Base-by-base conservation (phyloP, 1,140 invertebrate genomes). In the Caerostris extrusa region DNA sequence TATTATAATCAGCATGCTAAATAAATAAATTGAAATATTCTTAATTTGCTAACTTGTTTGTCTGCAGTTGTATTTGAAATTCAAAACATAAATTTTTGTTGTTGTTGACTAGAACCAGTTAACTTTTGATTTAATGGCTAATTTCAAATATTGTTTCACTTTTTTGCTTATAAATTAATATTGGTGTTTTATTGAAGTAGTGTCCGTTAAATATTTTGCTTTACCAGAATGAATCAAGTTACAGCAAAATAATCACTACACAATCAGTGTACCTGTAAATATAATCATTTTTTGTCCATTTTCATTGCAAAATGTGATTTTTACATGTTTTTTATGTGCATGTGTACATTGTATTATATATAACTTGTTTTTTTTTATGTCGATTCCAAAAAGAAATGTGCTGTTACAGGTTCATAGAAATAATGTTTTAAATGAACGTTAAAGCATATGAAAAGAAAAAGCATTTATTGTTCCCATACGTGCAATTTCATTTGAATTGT, bases 321-420 rank as follows among this genome's bases (percentile, higher is more conserved):
- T 93, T 93, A 93, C 92, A 93, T 93, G 69, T 93, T 93, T 93
- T 34, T 93, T 93, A 93, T 93, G 92, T 93, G 83, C 83, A 58
- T 93, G 81, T 93, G 92, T 93, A 93, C 82, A 88, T 93, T 93
- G 92, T 93, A 93, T 89, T 93, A 93, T 93, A 85, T 53, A 77
- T 77, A 82, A 92, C 53, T 92, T 92, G 58, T 92, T 77, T 83
- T 93, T 88, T 93, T 90, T 64, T 89, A 93, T 64, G 67, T 93
- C 60, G 86, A 89, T 82, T 93, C 67, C 71, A 89, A 34, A n/a
- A 34, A 55, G 55, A 93, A 87, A 71, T 14, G 89, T 87, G 85
- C 86, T 93, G 92, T 93, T 93, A 82, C 92, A 93, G 86, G 85
- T 93, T 93, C 71, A 61, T 71, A 69, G 17, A 53, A 55, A 82